A percentile compares a stretch with the other conserved stretches of the same genome.
phyloP scores from a whole-genome alignment of 2,888 invertebrate species.

The Coelopa pilipes region DNA sequence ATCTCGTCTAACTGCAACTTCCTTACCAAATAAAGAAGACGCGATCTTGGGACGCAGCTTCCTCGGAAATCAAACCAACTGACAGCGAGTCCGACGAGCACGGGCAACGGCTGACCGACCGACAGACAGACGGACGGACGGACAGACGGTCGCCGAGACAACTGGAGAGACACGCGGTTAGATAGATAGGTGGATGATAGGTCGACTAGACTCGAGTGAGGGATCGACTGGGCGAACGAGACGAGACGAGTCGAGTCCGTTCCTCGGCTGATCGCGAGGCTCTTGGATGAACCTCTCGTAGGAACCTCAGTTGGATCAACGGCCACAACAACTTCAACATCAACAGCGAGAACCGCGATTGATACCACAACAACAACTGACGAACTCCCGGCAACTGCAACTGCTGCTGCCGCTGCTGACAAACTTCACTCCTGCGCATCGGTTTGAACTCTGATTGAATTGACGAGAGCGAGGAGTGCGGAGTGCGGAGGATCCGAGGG shows the following conservation, averaged over 20 bases:
- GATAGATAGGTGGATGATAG: no score
- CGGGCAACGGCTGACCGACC: neutral
- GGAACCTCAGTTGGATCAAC: neutral
- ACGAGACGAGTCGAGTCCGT: slow-evolving; percentile 51
- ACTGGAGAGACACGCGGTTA: neutral
- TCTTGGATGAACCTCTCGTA: neutral
- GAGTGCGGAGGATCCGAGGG: neutral
- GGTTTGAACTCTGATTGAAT: slow-evolving; percentile 4
- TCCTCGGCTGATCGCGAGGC: neutral
- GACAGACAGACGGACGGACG: neutral
- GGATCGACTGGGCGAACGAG: slow-evolving; percentile 51
- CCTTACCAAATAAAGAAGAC: slow-evolving; percentile 19
- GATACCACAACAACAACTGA: slow-evolving; percentile 45
- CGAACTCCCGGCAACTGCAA: slow-evolving; percentile 45
- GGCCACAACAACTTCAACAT: no score
- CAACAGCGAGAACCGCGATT: slow-evolving; percentile 1
- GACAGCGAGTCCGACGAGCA: slow-evolving; percentile 1
- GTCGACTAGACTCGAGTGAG: neutral
- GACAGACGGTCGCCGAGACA: neutral
- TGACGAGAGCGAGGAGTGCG: neutral
- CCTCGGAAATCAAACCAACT: slow-evolving; percentile 8
- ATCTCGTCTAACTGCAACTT: slow-evolving; percentile 20
- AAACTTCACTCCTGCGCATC: slow-evolving; percentile 18
- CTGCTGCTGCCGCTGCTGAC: slow-evolving; percentile 29
- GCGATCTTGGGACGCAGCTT: neutral